Conservation (phyloP, 1,140 invertebrate genomes). For the Aleiodes sp. region DNA sequence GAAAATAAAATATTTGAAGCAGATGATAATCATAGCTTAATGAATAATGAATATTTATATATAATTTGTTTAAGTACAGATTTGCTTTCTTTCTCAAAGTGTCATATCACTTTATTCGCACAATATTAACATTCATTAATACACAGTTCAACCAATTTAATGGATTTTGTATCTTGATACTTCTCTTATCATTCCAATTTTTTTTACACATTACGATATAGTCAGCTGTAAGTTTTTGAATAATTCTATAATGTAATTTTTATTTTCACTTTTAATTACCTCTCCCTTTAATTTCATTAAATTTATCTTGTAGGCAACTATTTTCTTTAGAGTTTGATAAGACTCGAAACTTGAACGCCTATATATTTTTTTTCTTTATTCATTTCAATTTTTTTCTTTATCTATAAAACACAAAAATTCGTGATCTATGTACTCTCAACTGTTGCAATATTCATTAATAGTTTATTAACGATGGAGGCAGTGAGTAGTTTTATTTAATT, state of each 20-base stretch:
- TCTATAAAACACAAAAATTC: neutral
- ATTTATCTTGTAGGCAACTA: constrained; percentile 63
- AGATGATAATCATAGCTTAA: neutral
- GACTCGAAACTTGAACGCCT: constrained; percentile 61
- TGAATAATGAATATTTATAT: constrained; percentile 2
- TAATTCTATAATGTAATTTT: constrained; percentile 57
- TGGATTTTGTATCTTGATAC: constrained; percentile 36
- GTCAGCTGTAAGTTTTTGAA: constrained; percentile 60
- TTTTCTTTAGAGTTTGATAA: constrained; percentile 63
- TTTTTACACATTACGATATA: constrained; percentile 64
- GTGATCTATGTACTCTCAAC: neutral
- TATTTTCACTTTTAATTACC: constrained; percentile 49
- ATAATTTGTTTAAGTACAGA: constrained; percentile 47
- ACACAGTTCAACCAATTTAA: constrained; percentile 64
- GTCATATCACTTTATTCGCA: constrained; percentile 65
- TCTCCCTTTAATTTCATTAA: constrained; percentile 39
- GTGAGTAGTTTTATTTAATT: neutral
- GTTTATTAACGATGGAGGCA: neutral
- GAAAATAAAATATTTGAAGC: neutral
- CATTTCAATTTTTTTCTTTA: neutral
- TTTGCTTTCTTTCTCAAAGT: constrained; percentile 51
- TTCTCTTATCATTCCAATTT: constrained; percentile 44
- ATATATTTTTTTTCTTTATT: neutral
- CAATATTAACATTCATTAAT: constrained; percentile 67
- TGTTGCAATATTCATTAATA: neutral